A percentile compares a stretch with the other conserved stretches of the same genome.
phyloP scores from a whole-genome alignment of 2,888 invertebrate genomes.

The Agrypnus murinus region DNA sequence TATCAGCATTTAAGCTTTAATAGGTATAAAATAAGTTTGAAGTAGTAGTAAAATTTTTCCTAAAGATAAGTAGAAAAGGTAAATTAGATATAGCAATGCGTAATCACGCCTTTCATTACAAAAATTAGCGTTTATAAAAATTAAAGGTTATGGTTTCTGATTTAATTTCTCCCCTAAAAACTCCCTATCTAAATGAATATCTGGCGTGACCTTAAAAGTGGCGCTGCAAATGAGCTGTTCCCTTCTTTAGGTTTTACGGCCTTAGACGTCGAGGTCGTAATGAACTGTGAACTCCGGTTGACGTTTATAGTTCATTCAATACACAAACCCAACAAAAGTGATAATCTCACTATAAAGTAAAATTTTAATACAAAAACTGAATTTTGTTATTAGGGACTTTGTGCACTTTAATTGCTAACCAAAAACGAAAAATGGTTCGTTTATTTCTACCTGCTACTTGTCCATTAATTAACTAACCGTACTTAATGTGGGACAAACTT shows the following conservation, averaged over 20 bases:
- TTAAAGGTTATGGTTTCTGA: slow-evolving; percentile 51
- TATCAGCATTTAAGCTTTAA: too few relatives aligned
- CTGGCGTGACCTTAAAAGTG: slow-evolving; percentile 62
- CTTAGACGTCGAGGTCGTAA: slow-evolving; percentile 56
- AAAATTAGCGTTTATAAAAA: slow-evolving; percentile 53
- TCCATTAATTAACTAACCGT: slow-evolving; percentile 40
- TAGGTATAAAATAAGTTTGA: too few relatives aligned
- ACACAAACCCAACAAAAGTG: too few relatives aligned
- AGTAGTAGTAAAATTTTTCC: not conserved
- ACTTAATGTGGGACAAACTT: slow-evolving; percentile 33
- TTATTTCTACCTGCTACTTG: slow-evolving; percentile 42
- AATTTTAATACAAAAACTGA: too few relatives aligned
- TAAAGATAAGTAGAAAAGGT: not conserved
- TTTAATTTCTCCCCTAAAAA: slow-evolving; percentile 54
- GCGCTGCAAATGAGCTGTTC: slow-evolving; percentile 58
- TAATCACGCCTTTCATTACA: slow-evolving; percentile 55
- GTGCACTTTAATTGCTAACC: too few relatives aligned
- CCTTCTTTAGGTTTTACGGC: slow-evolving; percentile 55
- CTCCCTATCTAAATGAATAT: slow-evolving; percentile 62
- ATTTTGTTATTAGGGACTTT: too few relatives aligned
- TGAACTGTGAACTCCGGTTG: slow-evolving; percentile 63
- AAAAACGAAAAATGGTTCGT: not conserved
- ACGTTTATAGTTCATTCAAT: slow-evolving; percentile 57
- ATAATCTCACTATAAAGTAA: not conserved
- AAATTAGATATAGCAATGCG: slow-evolving; percentile 45